phyloP scores from a whole-genome alignment of 2,888 invertebrate species.

The Meta bourneti region DNA sequence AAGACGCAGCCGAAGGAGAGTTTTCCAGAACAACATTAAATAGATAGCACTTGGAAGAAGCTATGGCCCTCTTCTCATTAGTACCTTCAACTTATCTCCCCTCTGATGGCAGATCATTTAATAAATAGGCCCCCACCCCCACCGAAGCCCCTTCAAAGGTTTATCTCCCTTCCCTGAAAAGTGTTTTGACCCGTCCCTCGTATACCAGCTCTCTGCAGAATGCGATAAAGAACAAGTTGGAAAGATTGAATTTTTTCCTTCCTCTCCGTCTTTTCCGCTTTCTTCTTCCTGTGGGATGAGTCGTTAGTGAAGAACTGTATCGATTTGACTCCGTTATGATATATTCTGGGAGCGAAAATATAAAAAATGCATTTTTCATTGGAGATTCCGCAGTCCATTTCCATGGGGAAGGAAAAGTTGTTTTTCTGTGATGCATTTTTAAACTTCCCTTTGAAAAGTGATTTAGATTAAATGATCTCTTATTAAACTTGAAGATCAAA shows the following conservation, averaged over 20 bases:
- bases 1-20: background rate
- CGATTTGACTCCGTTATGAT: constrained; percentile 52
- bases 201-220: background rate
- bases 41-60: constrained; percentile 48
- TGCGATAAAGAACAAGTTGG: constrained; percentile 47
- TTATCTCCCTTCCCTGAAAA: constrained; percentile 29
- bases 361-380: constrained; percentile 50
- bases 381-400: constrained; percentile 11
- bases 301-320: constrained; percentile 46
- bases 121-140: constrained; percentile 43
- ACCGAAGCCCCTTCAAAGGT: background rate
- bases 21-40: constrained; percentile 57
- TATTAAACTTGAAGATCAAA: background rate
- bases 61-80: constrained; percentile 53
- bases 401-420: background rate
- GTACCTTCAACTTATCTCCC: constrained; percentile 56
- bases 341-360: constrained; percentile 32
- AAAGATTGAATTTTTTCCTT: constrained; percentile 43
- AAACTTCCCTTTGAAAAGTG: background rate
- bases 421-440: constrained; percentile 24
- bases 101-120: constrained; percentile 61
- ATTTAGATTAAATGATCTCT: background rate
- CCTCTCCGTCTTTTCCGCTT: background rate
- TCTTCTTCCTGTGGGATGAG: constrained; percentile 15
- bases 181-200: constrained; percentile 38